Evolutionary conservation across 2,797 vertebrate genomes (phyloP), one percentile per base, ranked within the genome.

Genomic region (Gymnothorax reevesii): DNA sequence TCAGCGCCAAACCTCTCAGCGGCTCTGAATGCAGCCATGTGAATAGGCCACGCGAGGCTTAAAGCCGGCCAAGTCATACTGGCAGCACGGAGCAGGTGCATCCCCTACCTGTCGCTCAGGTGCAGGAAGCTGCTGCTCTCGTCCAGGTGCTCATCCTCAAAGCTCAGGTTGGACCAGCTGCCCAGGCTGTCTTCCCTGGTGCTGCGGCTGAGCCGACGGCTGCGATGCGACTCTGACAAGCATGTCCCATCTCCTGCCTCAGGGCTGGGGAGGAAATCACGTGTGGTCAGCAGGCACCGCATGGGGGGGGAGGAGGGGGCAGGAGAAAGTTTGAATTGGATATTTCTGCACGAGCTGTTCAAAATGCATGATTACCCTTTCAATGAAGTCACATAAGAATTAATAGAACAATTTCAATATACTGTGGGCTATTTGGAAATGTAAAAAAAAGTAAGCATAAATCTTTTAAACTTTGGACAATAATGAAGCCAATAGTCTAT

Each of bases 41-140:
- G 33, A 42, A 42, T 1, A 42, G 33, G 33, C 33, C 33, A 42
- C 33, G 2, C 33, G 2, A 42, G 33, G 33, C 33, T 42, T 7
- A 71, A 12, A 15, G 66, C 5, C 6, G 66, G 13, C 66, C 27
- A 42, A 52, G 52, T 15, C 5, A 1, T 17, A 33, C 42, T 33
- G 2, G 8, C 42, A 20, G 17, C 77, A 49, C 4, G 33, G 33
- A 80, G 55, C 20, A 33, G 20, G 17, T 17, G 4, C 1, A 0
- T 64, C 85, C 90, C 86, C 92, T 95, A 99, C 99, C 99, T 99
- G 95, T 99, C 99, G 90, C 99, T 99, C 87, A 99, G 96, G 89
- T 99, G 99, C 90, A 99, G 97, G 93, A 99, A 99, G 94, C 99
- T 99, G 95, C 98, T 99, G 94, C 95, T 99, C 90, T 99, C 98